A percentile compares a stretch with the other conserved stretches of the same genome.
Evolutionary conservation across 1,140 invertebrate species (phyloP).

Genomic region (Philopotamus ludificatus): DNA sequence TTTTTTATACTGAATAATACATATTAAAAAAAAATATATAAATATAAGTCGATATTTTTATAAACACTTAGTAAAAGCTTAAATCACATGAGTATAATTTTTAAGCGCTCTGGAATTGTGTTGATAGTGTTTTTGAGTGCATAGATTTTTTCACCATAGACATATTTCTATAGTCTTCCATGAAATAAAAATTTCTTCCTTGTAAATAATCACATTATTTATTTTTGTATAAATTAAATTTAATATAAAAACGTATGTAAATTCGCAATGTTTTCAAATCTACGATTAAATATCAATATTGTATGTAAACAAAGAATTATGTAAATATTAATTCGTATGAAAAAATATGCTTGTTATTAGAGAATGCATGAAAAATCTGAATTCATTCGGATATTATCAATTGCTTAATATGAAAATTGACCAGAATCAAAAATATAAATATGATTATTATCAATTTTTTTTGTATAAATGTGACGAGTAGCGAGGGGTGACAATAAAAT

Average conservation of each 20-base stretch:
- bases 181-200: background rate
- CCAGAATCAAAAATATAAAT: too few species aligned
- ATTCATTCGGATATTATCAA: too few species aligned
- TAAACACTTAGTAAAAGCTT: background rate
- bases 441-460: too few species aligned
- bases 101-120: conserved; percentile 4
- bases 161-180: conserved; percentile 28
- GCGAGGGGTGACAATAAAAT: too few species aligned
- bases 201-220: background rate
- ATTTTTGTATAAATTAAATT: too few species aligned
- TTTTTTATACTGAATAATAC: background rate
- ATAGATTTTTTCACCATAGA: conserved; percentile 14
- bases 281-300: background rate
- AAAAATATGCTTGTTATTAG: too few species aligned
- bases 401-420: too few species aligned
- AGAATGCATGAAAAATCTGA: too few species aligned
- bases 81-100: background rate
- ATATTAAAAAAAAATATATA: background rate
- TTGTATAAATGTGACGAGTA: too few species aligned
- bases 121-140: background rate
- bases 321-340: too few species aligned
- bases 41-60: conserved; percentile 7
- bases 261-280: too few species aligned
- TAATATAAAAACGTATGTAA: too few species aligned
- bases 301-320: background rate